Evolutionary conservation across 2,888 invertebrate genomes (phyloP), one percentile per base, ranked within the genome.

Genomic region (Acanthoscelides obtectus): DNA sequence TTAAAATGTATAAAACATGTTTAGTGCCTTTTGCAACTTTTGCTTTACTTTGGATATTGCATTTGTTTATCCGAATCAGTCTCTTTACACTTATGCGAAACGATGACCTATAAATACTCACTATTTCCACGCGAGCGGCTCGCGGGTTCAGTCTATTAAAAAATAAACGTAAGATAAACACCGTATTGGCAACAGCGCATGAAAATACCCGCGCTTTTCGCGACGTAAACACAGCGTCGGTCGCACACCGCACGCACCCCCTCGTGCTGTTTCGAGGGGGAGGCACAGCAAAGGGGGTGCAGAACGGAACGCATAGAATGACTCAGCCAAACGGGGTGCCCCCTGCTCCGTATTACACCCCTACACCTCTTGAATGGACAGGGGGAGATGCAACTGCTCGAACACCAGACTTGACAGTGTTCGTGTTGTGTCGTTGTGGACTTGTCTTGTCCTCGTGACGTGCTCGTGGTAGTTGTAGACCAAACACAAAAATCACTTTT

Each of bases 351-450:
- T 45, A 45, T 45, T 45, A 45, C 45, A 45, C 78, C 80, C 71
- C 77, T 80, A 81, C 80, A 81, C 81, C 82, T 80, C 83, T 81
- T 81, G 81, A 81, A 82, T 81, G 81, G 78, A 81, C 80, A 81
- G 82, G 83, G 83, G 83, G 45, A 45, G 45, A 79, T 83, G 82
- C 82, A 84, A 83, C 81, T 83, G 82, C 82, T 83, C 81, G 83
- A 83, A 17, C 45, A 45, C 45, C 1, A 82, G 81, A 45, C 45
- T 79, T 80, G 80, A 80, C 84, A 85, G 84, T 85, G 84, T 84
- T 83, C 83, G 83, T 85, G 84, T 82, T 81, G 83, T 85, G 45
- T 45, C 84, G 80, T 45, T 45, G 45, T 85, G 84, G 81, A 82
- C 84, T 85, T 79, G 45, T 45, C 45, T 45, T 45, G 45, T 45